Conservation (phyloP, 2,888 invertebrate species). For the Tachina lurida region DNA sequence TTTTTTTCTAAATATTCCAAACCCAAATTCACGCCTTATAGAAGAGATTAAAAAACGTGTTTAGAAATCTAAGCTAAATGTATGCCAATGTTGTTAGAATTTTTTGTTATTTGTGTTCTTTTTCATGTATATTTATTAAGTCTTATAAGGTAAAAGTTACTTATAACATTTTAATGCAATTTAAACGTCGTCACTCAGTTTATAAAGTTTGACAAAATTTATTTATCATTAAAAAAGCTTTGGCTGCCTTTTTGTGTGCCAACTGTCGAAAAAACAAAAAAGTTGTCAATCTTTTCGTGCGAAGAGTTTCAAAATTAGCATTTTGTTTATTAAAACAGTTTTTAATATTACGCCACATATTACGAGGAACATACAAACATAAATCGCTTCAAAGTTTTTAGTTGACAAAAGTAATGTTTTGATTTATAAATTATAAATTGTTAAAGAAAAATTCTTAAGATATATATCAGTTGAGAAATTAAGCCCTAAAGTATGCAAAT, state of each 20-base stretch:
- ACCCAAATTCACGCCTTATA: no score
- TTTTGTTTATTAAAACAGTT: no score
- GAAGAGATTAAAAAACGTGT: conserved; percentile 20
- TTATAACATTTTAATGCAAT: neutral
- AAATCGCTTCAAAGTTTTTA: no score
- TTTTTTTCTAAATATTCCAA: neutral
- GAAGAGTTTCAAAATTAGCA: no score
- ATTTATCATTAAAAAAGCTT: neutral
- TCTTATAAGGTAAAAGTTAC: conserved; percentile 8
- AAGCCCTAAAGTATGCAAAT: no score
- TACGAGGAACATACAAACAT: no score
- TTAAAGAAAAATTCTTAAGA: no score
- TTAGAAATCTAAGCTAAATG: conserved; percentile 25
- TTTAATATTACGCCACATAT: no score
- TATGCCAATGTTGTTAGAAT: neutral
- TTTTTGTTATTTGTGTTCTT: neutral
- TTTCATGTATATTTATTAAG: neutral
- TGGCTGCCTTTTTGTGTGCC: neutral
- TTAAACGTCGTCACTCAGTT: neutral
- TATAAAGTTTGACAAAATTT: neutral
- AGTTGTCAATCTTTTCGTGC: neutral
- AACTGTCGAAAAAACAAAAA: neutral
- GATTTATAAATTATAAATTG: no score
- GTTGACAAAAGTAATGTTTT: no score
- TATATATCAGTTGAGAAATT: no score